Evolutionary conservation across 2,797 vertebrate species (phyloP), one percentile per base, ranked within the genome.

Genomic region (Rhinophrynus dorsalis): DNA sequence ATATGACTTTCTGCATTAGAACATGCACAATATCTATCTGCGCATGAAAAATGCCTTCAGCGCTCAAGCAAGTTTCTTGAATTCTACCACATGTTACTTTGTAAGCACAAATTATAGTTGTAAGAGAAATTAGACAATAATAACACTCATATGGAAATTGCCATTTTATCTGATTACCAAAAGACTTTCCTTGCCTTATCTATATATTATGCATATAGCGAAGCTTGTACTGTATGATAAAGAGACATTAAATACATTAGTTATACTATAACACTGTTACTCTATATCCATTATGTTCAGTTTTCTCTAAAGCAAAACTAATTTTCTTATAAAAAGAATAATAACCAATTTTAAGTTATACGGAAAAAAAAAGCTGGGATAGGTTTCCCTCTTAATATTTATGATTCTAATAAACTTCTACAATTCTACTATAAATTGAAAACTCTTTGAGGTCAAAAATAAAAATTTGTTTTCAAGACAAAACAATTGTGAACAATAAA

Each of bases 401-500:
- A 87, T 78, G 78, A 83, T 81, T 80, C 74, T 77, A 81, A 85
- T 86, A 86, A 84, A 81, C 72, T 77, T 79, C 56, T 33, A 71
- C 75, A 81, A 78, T 83, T 83, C 79, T 85, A 76, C 83, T 78
- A 77, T 75, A 72, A 82, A 84, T 79, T 68, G 83, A 68, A 77
- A 78, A 77, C 84, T 82, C 74, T 81, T 69, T 63, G 50, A 83
- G 79, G 82, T 83, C 81, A 82, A 84, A 85, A 79, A 74, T 50
- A 77, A 70, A 74, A 77, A 83, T 78, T 82, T 85, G 80, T 83
- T 85, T 75, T 78, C 52, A 81, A 80, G 75, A 82, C 75, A 80
- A 84, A 85, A 82, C 73, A 78, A 82, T 82, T 81, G 75, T 78
- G 75, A 82, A 81, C 79, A 83, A 81, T 79, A 82, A 83, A 78